Conservation (phyloP, 2,797 vertebrate species). For the Sebastes minor region DNA sequence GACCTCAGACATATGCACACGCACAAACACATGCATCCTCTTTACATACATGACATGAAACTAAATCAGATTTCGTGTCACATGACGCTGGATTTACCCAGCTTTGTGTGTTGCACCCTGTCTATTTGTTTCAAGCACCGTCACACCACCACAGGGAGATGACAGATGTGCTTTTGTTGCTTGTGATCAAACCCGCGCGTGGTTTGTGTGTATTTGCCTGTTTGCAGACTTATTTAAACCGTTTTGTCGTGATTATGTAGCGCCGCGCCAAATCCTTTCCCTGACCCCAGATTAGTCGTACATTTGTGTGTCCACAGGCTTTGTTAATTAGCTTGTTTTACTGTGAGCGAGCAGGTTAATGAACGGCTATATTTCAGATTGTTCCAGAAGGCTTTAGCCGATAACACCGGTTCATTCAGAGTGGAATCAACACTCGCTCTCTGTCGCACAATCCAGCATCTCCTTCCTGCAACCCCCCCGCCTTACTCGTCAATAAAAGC, state of each 20-base stretch:
- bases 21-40: not conserved
- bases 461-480: not conserved
- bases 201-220: not conserved
- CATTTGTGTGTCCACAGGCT: slow-evolving; percentile 13
- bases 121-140: not conserved
- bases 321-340: slow-evolving; percentile 55
- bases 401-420: slow-evolving; percentile 44
- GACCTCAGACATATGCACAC: not conserved
- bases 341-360: slow-evolving; percentile 53
- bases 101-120: not conserved
- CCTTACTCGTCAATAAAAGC: slow-evolving; percentile 39
- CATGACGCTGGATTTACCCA: not conserved
- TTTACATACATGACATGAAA: not conserved
- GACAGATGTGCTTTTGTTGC: not conserved
- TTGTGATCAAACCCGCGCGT: not conserved
- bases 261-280: slow-evolving; percentile 10
- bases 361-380: slow-evolving; percentile 52
- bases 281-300: slow-evolving; percentile 38
- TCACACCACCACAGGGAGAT: not conserved
- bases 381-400: slow-evolving; percentile 34
- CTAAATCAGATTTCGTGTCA: not conserved
- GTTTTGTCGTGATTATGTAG: slow-evolving; percentile 11
- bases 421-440: slow-evolving; percentile 28
- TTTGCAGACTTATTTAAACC: not conserved
- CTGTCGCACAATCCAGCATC: not conserved